These are phyloP conservation scores for Proteles cristata DNA, from an alignment of 2,113 vertebrate species.

Conservation along the genomic window DNA sequence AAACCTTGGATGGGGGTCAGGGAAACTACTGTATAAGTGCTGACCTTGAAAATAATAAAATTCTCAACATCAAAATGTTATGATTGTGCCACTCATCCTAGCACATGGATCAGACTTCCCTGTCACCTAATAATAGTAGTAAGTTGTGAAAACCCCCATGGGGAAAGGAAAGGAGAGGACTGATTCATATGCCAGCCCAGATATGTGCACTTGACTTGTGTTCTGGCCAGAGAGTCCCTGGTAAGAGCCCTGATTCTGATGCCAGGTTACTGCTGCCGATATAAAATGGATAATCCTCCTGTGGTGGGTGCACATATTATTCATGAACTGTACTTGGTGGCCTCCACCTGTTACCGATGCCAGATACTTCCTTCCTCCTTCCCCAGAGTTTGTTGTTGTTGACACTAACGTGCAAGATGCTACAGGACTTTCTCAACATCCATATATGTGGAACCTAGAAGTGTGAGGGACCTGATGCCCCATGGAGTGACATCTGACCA, in stretches of 20 bases:
- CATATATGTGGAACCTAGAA: neutral
- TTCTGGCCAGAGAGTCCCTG: neutral
- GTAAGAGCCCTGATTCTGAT: neutral
- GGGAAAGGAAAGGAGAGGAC: neutral
- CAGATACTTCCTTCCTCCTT: neutral
- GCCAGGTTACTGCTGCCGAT: neutral
- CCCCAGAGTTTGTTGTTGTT: neutral
- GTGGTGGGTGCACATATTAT: fast-evolving
- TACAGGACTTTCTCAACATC: neutral
- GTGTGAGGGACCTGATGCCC: neutral
- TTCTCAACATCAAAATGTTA: slow-evolving; percentile 4
- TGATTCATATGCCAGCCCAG: neutral
- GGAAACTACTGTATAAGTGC: neutral
- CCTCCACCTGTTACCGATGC: fast-evolving
- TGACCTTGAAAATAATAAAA: slow-evolving; percentile 32
- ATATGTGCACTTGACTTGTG: neutral
- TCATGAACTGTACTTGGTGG: neutral
- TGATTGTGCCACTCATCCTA: neutral
- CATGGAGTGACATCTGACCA: neutral
- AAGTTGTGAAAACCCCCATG: neutral
- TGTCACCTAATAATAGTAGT: neutral
- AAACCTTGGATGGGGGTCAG: neutral
- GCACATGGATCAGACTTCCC: neutral
- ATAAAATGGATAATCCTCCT: neutral
- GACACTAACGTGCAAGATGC: neutral